These are phyloP conservation scores for Episyrphus balteatus DNA, from an alignment of 1,140 invertebrate species.

Conservation along the genomic window DNA sequence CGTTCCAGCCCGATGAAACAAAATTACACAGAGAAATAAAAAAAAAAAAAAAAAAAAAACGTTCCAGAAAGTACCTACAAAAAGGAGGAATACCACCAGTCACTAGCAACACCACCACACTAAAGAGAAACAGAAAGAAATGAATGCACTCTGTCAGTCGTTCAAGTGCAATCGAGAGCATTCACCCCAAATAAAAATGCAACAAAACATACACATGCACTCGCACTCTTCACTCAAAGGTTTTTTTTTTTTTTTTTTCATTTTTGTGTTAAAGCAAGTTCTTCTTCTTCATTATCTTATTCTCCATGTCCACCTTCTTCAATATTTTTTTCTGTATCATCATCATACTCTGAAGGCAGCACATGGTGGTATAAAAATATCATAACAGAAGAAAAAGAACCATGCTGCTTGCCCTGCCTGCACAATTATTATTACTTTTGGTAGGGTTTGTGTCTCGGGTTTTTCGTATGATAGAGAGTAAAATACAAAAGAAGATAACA, in stretches of 20 bases:
- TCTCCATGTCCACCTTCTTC: not conserved
- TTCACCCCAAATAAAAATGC: constrained; percentile 17
- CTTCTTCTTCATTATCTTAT: not conserved
- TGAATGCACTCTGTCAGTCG: constrained; percentile 16
- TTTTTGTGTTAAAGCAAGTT: not conserved
- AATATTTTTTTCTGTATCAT: not conserved
- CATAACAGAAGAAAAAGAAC: not conserved
- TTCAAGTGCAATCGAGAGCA: constrained; percentile 34
- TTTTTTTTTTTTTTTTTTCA: too few species aligned
- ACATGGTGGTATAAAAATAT: not conserved
- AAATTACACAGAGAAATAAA: too few species aligned
- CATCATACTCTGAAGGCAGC: not conserved
- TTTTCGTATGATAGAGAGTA: too few species aligned
- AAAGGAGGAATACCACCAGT: too few species aligned
- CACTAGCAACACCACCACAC: too few species aligned
- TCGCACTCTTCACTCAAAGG: not conserved
- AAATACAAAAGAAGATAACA: too few species aligned
- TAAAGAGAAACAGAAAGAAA: constrained; percentile 3
- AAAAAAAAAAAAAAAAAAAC: too few species aligned
- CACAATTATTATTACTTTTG: too few species aligned
- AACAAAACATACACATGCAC: not conserved
- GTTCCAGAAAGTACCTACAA: too few species aligned
- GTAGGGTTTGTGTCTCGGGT: not conserved
- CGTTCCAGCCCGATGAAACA: too few species aligned
- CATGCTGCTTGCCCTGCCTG: not conserved